Conservation (phyloP, 2,888 invertebrate genomes). For the Bugula neritina region DNA sequence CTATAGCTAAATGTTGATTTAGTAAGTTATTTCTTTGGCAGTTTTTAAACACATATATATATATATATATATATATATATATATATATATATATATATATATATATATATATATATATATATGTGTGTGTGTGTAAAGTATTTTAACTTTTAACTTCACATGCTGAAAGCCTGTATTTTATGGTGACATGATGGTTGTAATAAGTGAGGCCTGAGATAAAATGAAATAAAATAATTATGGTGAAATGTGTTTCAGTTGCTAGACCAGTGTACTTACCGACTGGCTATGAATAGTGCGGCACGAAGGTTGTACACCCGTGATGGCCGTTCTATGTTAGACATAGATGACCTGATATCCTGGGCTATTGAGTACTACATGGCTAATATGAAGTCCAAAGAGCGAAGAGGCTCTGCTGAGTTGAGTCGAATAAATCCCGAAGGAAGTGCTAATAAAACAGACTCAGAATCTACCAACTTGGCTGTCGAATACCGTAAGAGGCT, state of each 20-base stretch:
- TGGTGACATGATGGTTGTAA: too few species aligned
- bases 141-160: too few species aligned
- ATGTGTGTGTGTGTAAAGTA: too few species aligned
- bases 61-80: too few species aligned
- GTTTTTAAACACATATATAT: too few species aligned
- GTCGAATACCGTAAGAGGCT: slow-evolving; percentile 15
- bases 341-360: slow-evolving; percentile 48
- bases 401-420: neutral
- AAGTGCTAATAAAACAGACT: neutral
- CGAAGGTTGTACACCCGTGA: slow-evolving; percentile 47
- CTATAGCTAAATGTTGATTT: too few species aligned
- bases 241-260: slow-evolving; percentile 47
- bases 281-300: slow-evolving; percentile 44
- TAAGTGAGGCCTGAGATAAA: too few species aligned
- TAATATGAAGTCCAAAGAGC: neutral
- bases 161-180: too few species aligned
- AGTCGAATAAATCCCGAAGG: neutral
- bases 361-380: slow-evolving; percentile 32
- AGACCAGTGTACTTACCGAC: slow-evolving; percentile 44
- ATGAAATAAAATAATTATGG: too few species aligned
- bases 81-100: too few species aligned
- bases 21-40: too few species aligned
- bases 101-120: too few species aligned
- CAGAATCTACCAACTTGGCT: neutral
- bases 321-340: slow-evolving; percentile 44